These are phyloP conservation scores for Cosmia pyralina DNA, from an alignment of 2,888 invertebrate species.

Conservation along the genomic window DNA sequence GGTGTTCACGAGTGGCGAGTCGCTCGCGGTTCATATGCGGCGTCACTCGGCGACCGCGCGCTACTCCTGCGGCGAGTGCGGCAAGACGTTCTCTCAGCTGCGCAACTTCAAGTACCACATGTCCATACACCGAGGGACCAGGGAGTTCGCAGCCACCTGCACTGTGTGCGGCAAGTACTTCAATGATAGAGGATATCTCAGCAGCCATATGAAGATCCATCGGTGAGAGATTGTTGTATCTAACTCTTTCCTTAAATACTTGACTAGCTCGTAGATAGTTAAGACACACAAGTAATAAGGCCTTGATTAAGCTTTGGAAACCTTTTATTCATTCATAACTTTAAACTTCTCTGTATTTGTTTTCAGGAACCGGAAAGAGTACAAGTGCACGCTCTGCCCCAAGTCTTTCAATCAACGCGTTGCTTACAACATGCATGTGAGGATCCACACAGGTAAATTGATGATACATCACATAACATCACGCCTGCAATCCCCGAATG, in stretches of 20 bases:
- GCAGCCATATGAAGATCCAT: conserved; percentile 96
- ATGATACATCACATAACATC: neutral
- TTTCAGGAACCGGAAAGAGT: conserved; percentile 93
- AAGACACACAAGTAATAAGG: neutral
- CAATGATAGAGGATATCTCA: conserved; percentile 95
- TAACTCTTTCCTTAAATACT: too few species aligned
- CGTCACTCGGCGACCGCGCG: conserved; percentile 84
- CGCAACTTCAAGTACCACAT: conserved; percentile 96
- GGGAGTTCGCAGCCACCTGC: conserved; percentile 93
- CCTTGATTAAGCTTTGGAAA: neutral
- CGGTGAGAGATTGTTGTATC: conserved; percentile 77
- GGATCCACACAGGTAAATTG: conserved; percentile 93
- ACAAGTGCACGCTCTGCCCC: conserved; percentile 94
- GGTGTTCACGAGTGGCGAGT: conserved; percentile 75
- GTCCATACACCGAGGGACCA: conserved; percentile 95
- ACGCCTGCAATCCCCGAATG: neutral
- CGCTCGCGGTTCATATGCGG: conserved; percentile 72
- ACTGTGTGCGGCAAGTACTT: conserved; percentile 94
- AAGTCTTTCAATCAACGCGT: conserved; percentile 96
- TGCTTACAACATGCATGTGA: conserved; percentile 96
- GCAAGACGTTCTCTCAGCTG: conserved; percentile 95
- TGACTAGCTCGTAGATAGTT: neutral
- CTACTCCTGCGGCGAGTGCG: conserved; percentile 93
- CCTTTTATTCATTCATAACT: too few species aligned
- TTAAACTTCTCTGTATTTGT: neutral